phyloP scores from a whole-genome alignment of 1,140 invertebrate species.

The Ostrea edulis region DNA sequence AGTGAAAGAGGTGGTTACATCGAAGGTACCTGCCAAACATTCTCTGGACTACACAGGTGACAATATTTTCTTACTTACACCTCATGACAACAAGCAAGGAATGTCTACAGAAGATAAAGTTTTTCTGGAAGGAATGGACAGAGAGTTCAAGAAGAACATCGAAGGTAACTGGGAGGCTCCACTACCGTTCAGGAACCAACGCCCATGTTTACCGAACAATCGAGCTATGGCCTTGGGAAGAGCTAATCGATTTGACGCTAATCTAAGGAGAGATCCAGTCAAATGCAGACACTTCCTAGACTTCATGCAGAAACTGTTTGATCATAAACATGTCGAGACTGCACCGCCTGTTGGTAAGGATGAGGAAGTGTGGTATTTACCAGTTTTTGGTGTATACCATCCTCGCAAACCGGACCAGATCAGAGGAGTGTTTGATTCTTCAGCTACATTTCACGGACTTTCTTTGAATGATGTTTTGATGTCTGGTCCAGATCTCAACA shows the following conservation, averaged over 20 bases:
- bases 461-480: too few relatives aligned
- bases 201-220: slow-evolving; percentile 46
- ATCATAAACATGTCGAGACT: too few relatives aligned
- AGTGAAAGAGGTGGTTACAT: too few relatives aligned
- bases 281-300: slow-evolving; percentile 44
- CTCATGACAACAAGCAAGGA: slow-evolving; percentile 44
- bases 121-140: slow-evolving; percentile 52
- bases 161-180: slow-evolving; percentile 48
- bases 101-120: slow-evolving; percentile 47
- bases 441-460: too few relatives aligned
- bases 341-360: slow-evolving; percentile 40
- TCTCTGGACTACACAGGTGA: background rate
- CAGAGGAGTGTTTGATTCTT: too few relatives aligned
- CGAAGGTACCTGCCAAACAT: too few relatives aligned
- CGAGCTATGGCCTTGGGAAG: slow-evolving; percentile 7
- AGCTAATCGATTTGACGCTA: background rate
- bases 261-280: slow-evolving; percentile 30
- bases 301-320: slow-evolving; percentile 44
- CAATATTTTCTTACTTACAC: background rate
- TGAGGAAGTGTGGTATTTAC: slow-evolving; percentile 41
- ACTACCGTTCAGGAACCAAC: slow-evolving; percentile 36
- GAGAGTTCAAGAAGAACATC: too few relatives aligned
- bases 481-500: slow-evolving; percentile 75
- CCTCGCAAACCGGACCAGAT: slow-evolving; percentile 54
- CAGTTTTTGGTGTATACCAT: slow-evolving; percentile 56